phyloP scores from a whole-genome alignment of 2,113 vertebrate species.

The Collichthys lucidus region DNA sequence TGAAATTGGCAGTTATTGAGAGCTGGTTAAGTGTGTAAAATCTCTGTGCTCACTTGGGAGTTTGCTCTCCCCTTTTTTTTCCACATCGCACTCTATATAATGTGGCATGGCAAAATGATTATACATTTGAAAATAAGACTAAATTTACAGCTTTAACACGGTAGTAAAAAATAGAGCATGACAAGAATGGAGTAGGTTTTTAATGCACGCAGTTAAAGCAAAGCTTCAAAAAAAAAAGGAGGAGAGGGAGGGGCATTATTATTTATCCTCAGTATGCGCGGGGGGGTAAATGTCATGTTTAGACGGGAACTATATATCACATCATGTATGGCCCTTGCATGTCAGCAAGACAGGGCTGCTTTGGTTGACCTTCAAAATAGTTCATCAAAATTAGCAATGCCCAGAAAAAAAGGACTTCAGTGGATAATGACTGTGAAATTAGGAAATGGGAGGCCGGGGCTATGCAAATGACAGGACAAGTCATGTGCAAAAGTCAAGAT shows the following conservation, averaged over 20 bases:
- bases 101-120: conserved; percentile 58
- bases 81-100: conserved; percentile 41
- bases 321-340: conserved; percentile 41
- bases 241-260: conserved; percentile 10
- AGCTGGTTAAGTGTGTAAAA: conserved; percentile 43
- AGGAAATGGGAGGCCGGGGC: conserved; percentile 90
- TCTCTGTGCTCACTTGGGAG: conserved; percentile 34
- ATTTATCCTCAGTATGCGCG: conserved; percentile 37
- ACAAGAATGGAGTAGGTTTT: conserved; percentile 54
- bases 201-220: conserved; percentile 52
- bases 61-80: conserved; percentile 9
- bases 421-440: conserved; percentile 99
- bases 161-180: conserved; percentile 61
- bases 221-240: conserved; percentile 22
- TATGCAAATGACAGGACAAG: conserved; percentile 96
- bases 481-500: conserved; percentile 96
- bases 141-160: conserved; percentile 52
- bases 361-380: conserved; percentile 95
- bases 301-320: conserved; percentile 43
- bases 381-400: conserved; percentile 99
- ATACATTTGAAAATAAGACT: conserved; percentile 53
- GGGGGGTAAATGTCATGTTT: conserved; percentile 43
- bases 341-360: conserved; percentile 61
- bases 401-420: conserved; percentile 94
- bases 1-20: conserved; percentile 54